Evolutionary conservation across 2,797 vertebrate genomes (phyloP).

Genomic region (Sebastes steindachneri): DNA sequence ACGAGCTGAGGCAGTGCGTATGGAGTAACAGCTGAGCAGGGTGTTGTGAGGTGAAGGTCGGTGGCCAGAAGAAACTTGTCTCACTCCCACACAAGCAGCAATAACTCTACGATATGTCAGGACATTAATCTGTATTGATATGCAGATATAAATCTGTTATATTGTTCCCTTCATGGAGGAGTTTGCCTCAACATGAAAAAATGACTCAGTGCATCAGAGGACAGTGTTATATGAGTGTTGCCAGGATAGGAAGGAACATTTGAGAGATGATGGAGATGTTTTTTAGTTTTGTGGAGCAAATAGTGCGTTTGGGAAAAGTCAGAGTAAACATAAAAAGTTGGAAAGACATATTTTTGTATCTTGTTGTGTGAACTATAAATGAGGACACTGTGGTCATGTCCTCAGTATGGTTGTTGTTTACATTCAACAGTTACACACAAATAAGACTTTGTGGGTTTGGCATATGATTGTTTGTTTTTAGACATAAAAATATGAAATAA

Average conservation of each 20-base stretch:
- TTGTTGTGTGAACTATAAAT: neutral
- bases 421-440: neutral
- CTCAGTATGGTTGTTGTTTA: neutral
- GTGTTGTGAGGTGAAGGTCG: conserved; percentile 39
- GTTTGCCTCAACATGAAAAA: neutral
- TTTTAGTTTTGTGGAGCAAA: neutral
- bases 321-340: neutral
- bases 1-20: neutral
- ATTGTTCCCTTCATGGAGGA: neutral
- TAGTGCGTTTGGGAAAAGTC: neutral
- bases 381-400: neutral
- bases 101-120: neutral
- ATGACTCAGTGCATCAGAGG: neutral
- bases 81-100: neutral
- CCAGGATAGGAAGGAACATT: neutral
- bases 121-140: neutral
- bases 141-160: neutral
- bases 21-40: conserved; percentile 19
- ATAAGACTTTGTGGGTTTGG: neutral
- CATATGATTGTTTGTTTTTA: neutral
- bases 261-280: neutral
- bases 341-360: neutral
- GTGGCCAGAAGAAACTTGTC: conserved; percentile 31
- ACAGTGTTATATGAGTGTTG: neutral
- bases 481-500: neutral